These are phyloP conservation scores for Parus major DNA, from an alignment of 2,113 vertebrate species.

Conservation along the genomic window DNA sequence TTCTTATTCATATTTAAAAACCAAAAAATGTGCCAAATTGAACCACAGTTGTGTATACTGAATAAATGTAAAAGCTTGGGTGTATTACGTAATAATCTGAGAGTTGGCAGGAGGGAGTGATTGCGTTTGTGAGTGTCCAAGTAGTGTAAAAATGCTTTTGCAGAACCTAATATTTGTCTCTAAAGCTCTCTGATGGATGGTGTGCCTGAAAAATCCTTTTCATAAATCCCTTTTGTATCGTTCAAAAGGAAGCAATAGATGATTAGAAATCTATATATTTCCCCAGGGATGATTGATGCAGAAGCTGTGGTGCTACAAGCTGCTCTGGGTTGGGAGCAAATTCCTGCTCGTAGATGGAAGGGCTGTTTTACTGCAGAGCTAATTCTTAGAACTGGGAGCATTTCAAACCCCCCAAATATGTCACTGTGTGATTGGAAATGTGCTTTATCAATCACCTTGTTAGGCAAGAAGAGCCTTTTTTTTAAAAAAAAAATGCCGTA, in stretches of 20 bases:
- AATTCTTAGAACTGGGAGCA: background rate
- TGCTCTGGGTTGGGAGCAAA: background rate
- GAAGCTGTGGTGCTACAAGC: background rate
- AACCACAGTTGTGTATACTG: background rate
- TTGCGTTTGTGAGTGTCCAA: background rate
- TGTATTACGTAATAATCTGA: background rate
- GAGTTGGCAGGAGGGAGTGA: background rate
- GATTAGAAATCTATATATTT: background rate
- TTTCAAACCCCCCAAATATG: background rate
- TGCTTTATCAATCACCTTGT: background rate
- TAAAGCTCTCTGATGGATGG: background rate
- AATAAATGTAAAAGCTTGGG: background rate
- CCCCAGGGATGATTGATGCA: background rate
- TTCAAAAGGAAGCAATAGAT: background rate
- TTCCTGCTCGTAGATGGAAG: background rate
- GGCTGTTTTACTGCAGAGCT: background rate
- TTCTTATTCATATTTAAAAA: slow-evolving; percentile 57
- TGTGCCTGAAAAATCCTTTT: background rate
- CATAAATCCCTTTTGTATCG: background rate
- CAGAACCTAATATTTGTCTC: background rate
- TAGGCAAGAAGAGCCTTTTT: background rate
- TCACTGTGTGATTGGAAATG: background rate
- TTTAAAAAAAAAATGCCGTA: background rate
- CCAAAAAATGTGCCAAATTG: slow-evolving; percentile 16
- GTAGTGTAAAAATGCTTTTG: background rate